Evolutionary conservation across 2,888 invertebrate species (phyloP).

Genomic region (Calliopum simillimum): DNA sequence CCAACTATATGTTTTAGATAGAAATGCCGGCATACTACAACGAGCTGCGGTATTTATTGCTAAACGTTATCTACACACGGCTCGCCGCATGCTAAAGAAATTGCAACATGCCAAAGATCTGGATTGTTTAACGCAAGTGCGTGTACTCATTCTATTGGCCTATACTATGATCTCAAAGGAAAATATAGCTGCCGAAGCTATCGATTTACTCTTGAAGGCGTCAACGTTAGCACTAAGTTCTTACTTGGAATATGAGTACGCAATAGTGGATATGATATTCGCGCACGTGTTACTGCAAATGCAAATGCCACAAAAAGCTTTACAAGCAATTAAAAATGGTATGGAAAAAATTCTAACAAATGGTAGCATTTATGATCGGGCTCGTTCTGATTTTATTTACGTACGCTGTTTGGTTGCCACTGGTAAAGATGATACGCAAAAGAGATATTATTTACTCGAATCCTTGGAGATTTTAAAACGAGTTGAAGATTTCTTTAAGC

Average conservation of each 20-base stretch:
- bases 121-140: conserved; percentile 69
- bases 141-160: conserved; percentile 77
- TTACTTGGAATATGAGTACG: conserved; percentile 81
- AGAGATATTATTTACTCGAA: conserved; percentile 51
- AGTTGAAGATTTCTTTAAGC: conserved; percentile 77
- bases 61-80: conserved; percentile 64
- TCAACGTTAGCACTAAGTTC: conserved; percentile 80
- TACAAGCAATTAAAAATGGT: conserved; percentile 76
- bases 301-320: conserved; percentile 81
- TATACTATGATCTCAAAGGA: conserved; percentile 71
- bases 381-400: conserved; percentile 79
- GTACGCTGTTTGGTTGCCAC: conserved; percentile 83
- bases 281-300: conserved; percentile 80
- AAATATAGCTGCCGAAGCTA: conserved; percentile 70
- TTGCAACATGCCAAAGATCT: conserved; percentile 62
- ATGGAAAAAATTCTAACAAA: conserved; percentile 81
- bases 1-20: conserved; percentile 76
- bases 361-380: conserved; percentile 84
- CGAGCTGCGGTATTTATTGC: conserved; percentile 65
- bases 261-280: conserved; percentile 81
- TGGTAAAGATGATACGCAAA: conserved; percentile 54
- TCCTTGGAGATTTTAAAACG: conserved; percentile 72
- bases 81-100: conserved; percentile 60
- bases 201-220: conserved; percentile 76
- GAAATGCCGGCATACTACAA: conserved; percentile 75